These are phyloP conservation scores for Vimba vimba DNA, from an alignment of 2,113 vertebrate species.

Conservation along the genomic window DNA sequence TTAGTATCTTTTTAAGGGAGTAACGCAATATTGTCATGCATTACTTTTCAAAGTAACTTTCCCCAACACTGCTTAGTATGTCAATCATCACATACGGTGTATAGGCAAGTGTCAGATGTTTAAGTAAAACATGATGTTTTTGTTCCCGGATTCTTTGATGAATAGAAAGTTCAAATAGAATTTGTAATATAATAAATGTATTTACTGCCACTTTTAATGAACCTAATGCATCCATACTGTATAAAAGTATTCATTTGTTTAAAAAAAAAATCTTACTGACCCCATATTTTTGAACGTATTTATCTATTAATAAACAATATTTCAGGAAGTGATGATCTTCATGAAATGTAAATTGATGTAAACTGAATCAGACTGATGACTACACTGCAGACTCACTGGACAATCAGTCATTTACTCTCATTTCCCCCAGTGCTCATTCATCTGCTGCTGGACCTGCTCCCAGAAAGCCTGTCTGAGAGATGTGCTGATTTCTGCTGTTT, in stretches of 20 bases:
- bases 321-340: conserved; percentile 10
- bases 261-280: too few species aligned
- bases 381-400: neutral
- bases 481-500: neutral
- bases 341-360: neutral
- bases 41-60: too few species aligned
- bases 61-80: too few species aligned
- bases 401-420: conserved; percentile 7
- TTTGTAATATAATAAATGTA: neutral
- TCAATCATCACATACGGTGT: too few species aligned
- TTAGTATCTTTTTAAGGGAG: too few species aligned
- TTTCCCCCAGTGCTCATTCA: neutral
- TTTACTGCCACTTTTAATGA: too few species aligned
- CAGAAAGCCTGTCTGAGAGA: conserved; percentile 2
- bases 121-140: too few species aligned
- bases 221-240: too few species aligned
- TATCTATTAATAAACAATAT: neutral
- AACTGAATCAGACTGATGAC: conserved; percentile 4
- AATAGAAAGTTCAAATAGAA: neutral
- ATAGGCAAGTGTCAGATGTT: too few species aligned
- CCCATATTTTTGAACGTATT: neutral
- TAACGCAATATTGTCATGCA: too few species aligned
- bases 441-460: conserved; percentile 7
- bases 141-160: too few species aligned
- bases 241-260: too few species aligned